Evolutionary conservation across 2,113 vertebrate genomes (phyloP).

Genomic region (Dasyurus viverrinus): DNA sequence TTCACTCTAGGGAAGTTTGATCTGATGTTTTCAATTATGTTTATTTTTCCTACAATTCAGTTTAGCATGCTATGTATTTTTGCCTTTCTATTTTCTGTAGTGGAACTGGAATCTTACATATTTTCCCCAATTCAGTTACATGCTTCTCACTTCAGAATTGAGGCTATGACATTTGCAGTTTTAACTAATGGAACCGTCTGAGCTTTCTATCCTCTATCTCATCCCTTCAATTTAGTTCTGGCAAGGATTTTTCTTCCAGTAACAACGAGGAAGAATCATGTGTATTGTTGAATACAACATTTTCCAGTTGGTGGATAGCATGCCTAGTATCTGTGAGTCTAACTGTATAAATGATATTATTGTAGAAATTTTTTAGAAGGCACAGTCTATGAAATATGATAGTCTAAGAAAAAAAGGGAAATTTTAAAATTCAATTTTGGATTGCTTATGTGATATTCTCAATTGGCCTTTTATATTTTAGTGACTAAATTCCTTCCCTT

Average conservation of each 20-base stretch:
- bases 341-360: conserved; percentile 21
- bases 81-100: conserved; percentile 61
- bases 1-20: conserved; percentile 63
- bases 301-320: conserved; percentile 23
- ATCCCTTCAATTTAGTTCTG: conserved; percentile 46
- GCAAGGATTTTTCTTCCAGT: conserved; percentile 54
- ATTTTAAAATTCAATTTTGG: conserved; percentile 44
- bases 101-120: conserved; percentile 59
- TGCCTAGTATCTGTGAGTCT: neutral
- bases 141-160: conserved; percentile 64
- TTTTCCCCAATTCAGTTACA: conserved; percentile 65
- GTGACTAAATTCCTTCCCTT: neutral
- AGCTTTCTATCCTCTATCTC: conserved; percentile 50
- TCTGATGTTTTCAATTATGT: conserved; percentile 73
- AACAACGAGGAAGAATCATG: conserved; percentile 39
- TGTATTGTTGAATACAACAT: conserved; percentile 34
- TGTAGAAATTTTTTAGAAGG: conserved; percentile 51
- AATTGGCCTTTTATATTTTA: neutral
- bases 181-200: conserved; percentile 59
- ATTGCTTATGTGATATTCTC: neutral
- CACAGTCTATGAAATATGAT: conserved; percentile 25
- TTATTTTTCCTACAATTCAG: conserved; percentile 68
- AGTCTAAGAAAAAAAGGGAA: conserved; percentile 7
- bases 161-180: conserved; percentile 57
- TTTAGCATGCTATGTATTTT: conserved; percentile 66